phyloP scores from a whole-genome alignment of 1,140 invertebrate genomes.

The Chymomyza costata region DNA sequence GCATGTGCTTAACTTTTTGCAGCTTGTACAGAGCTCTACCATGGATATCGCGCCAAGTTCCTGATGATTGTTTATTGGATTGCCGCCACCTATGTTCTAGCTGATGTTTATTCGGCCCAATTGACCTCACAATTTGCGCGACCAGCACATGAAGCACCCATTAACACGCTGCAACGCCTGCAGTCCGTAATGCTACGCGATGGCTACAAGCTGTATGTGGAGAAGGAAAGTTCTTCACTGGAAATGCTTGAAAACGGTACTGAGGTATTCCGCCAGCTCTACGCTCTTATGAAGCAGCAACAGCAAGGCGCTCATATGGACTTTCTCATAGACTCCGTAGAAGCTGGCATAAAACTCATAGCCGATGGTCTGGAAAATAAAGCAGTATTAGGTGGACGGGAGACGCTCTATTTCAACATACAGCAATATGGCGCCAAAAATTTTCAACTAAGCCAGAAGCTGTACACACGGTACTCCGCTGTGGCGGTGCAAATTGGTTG shows the following conservation, averaged over 20 bases:
- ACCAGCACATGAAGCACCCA: conserved; percentile 80
- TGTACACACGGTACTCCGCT: conserved; percentile 83
- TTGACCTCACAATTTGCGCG: conserved; percentile 82
- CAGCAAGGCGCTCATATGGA: conserved; percentile 44
- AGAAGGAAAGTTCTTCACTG: conserved; percentile 81
- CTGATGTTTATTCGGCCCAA: conserved; percentile 84
- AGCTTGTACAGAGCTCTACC: conserved; percentile 76
- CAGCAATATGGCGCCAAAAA: conserved; percentile 80
- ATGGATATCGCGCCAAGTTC: conserved; percentile 79
- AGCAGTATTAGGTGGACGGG: conserved; percentile 81
- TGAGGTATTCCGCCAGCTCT: conserved; percentile 81
- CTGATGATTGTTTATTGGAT: conserved; percentile 80
- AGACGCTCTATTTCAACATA: conserved; percentile 83
- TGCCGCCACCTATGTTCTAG: conserved; percentile 83
- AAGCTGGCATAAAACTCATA: conserved; percentile 80
- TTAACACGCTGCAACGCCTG: conserved; percentile 79
- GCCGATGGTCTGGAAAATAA: conserved; percentile 76
- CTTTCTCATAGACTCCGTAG: conserved; percentile 80
- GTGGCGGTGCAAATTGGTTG: conserved; percentile 84
- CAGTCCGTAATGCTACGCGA: conserved; percentile 79
- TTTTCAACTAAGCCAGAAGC: conserved; percentile 84
- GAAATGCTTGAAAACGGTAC: conserved; percentile 85
- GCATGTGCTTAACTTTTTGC: neutral
- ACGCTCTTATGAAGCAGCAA: conserved; percentile 79
- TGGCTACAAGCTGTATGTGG: conserved; percentile 80